Percentiles rank a stretch among this genome's conserved stretches.
These are phyloP conservation scores for Caenorhabditis drosophilae DNA, from an alignment of 2,888 invertebrate genomes.

Conservation along the genomic window DNA sequence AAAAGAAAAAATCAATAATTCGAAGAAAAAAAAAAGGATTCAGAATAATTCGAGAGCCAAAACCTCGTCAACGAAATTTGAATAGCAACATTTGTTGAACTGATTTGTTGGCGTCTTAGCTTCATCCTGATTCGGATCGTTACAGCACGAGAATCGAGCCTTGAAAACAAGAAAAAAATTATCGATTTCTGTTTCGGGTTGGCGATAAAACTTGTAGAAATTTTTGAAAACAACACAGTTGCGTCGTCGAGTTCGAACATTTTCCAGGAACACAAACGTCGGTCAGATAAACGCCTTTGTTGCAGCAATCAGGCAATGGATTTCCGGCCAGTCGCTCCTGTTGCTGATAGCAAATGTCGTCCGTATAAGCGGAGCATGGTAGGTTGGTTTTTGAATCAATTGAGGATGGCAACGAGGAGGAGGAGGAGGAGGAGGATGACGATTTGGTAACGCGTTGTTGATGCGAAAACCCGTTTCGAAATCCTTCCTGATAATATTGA, in stretches of 20 bases:
- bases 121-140: conserved; percentile 54
- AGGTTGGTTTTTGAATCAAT: conserved; percentile 16
- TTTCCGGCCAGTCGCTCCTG: conserved; percentile 49
- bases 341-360: conserved; percentile 67
- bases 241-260: conserved; percentile 63
- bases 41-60: too few relatives aligned
- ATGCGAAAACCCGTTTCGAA: background rate
- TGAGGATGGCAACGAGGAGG: too few relatives aligned
- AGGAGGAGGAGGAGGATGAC: too few relatives aligned
- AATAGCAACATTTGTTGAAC: conserved; percentile 66
- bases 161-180: conserved; percentile 18
- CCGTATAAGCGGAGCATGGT: conserved; percentile 64
- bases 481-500: conserved; percentile 1
- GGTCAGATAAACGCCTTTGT: conserved; percentile 63
- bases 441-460: too few relatives aligned
- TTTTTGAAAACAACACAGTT: conserved; percentile 68
- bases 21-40: background rate
- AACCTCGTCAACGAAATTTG: conserved; percentile 58
- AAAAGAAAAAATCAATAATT: conserved; percentile 11
- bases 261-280: conserved; percentile 66
- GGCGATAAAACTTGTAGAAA: conserved; percentile 65
- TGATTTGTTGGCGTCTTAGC: conserved; percentile 50
- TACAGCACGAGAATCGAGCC: conserved; percentile 63
- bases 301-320: conserved; percentile 63
- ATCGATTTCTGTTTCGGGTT: conserved; percentile 1